Evolutionary conservation across 2,797 vertebrate genomes (phyloP).

Genomic region (Phyllotis vaccarum): DNA sequence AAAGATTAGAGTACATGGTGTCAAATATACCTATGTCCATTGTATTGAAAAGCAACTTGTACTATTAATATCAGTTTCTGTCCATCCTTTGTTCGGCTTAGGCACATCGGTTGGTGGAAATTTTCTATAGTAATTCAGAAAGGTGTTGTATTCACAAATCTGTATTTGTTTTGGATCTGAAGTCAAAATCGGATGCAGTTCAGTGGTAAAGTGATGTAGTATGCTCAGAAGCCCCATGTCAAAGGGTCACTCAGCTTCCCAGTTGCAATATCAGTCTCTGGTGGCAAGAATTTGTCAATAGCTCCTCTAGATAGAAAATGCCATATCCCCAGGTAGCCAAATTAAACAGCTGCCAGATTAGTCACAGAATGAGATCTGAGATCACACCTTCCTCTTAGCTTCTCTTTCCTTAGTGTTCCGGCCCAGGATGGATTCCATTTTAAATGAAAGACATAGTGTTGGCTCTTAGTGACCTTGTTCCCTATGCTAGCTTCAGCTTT

Average conservation of each 20-base stretch:
- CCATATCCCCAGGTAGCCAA: neutral
- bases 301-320: neutral
- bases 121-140: neutral
- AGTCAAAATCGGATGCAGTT: neutral
- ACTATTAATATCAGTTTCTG: neutral
- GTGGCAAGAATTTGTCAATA: neutral
- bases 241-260: neutral
- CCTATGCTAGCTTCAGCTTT: neutral
- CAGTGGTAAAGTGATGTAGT: neutral
- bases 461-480: neutral
- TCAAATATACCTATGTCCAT: neutral
- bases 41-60: neutral
- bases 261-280: neutral
- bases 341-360: neutral
- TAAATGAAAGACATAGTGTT: neutral
- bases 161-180: neutral
- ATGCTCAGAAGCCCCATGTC: neutral
- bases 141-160: neutral
- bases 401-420: neutral
- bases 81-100: neutral
- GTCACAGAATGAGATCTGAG: too few relatives aligned
- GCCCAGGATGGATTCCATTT: neutral
- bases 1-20: neutral
- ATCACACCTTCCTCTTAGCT: neutral
- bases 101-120: neutral